Evolutionary conservation across 1,140 invertebrate species (phyloP), one percentile per base, ranked within the genome.

Genomic region (Sipha flava): DNA sequence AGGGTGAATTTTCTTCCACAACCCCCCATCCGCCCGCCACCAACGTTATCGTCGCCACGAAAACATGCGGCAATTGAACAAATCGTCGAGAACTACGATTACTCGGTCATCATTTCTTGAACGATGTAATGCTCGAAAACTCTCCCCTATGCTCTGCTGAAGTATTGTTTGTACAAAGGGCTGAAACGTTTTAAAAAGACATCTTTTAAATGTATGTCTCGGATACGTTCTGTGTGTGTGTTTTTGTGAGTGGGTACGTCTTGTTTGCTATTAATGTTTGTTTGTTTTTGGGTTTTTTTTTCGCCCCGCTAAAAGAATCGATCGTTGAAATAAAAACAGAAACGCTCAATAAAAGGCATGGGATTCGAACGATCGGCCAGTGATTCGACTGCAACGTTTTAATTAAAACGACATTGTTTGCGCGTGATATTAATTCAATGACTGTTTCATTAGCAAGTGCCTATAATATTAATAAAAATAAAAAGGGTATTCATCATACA

Each of bases 101-200:
- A 66, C 62, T 66, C 21, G 37, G 40, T 68, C 40, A 23, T 68
- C 40, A 68, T 70, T 70, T 70, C 66, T 70, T 29, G 9, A 70
- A 70, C 66, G 66, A 45, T 23, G 66, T 70, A 47, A 70, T 43
- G 66, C 66, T 70, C 66, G 66, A 70, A 70, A 70, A 43, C 66
- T 70, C 66, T 70, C 66, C 66, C 66, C 64, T 66, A 12, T 37
- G 29, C 23, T 14, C 6, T 5, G 2, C 14, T 26, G 23, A 26
- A 3, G 12, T 64, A 45, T 47, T 70, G 66, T 47, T 70, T 47
- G 29, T 70, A 47, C 23, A 70, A 70, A 47, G 40, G 66, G 66
- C 66, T 45, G 40, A 70, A 70, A 70, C 66, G 66, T 47, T 45
- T 70, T 47, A 70, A 70, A 70, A 70, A 70, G 23, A 70, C 26